Base-by-base conservation (phyloP, 2,797 vertebrate species). In the Meda fulgida region DNA sequence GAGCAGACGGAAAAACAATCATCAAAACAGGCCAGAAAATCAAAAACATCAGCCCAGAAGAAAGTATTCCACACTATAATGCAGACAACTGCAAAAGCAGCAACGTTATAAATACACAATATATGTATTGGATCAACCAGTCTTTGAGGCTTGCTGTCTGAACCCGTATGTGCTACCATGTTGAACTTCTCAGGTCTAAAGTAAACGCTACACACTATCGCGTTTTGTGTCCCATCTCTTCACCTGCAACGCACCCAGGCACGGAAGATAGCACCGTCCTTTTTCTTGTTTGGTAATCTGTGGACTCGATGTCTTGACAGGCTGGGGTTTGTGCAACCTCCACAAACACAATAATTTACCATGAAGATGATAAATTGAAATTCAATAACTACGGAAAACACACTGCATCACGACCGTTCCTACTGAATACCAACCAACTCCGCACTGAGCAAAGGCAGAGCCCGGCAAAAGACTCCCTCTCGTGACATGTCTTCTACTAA, bases 1-100 rank as follows among this genome's bases (percentile, higher is more conserved):
- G 73, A 83, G 80, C 80, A 53, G 65, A 40, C 46, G 19, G 43
- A 67, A 75, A 66, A 19, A 48, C 21, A 72, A 65, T 66, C 66
- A 65, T 23, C 29, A 69, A 51, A 77, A 78, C 18, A 43, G 67
- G 19, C 40, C 8, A 23, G 70, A 36, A 82, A 72, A 63, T 13
- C 48, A 29, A 38, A 78, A 83, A 78, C 51, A 82, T 76, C 71
- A 34, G 7, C 55, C 26, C 26, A 29, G n/a, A 72, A 72, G 19
- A 81, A 60, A 72, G 14, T 34, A 10, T 72, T 60, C 1, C 26
- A 31, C 29, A 46, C 5, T 34, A 76, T 67, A 58, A 80, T 29
- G 23, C 31, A 58, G 67, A 38, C 23, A 16, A 34, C 65, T 21
- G 36, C 46, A 77, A 69, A 34, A 55, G 9, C 63, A 60, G 19